Conservation (phyloP, 2,888 invertebrate genomes). For the Plagodis pulveraria region DNA sequence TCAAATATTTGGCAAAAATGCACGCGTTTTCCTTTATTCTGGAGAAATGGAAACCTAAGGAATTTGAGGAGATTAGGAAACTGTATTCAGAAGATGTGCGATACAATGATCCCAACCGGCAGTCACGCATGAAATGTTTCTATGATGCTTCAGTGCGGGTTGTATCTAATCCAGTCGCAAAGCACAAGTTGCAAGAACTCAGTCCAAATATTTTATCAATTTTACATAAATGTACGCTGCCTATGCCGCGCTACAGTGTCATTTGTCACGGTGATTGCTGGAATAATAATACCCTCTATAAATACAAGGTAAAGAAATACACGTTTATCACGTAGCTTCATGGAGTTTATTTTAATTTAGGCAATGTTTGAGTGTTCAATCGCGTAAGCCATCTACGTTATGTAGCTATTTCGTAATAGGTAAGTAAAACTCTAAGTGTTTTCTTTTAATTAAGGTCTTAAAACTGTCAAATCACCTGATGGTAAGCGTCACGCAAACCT, state of each 20-base stretch:
- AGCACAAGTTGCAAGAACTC: conserved; percentile 51
- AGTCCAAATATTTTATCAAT: conserved; percentile 52
- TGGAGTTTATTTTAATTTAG: too few relatives aligned
- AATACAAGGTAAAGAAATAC: conserved; percentile 53
- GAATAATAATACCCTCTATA: conserved; percentile 66
- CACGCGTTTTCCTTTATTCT: conserved; percentile 65
- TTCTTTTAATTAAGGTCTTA: too few relatives aligned
- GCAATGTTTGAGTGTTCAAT: too few relatives aligned
- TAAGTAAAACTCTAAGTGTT: too few relatives aligned
- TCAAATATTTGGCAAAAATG: conserved; percentile 68
- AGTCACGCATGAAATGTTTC: conserved; percentile 56
- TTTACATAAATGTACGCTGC: conserved; percentile 57
- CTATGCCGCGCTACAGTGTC: conserved; percentile 47
- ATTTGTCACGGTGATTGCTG: conserved; percentile 74
- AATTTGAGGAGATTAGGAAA: conserved; percentile 53
- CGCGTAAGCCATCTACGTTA: too few relatives aligned
- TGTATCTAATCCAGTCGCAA: conserved; percentile 49
- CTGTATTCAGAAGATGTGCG: conserved; percentile 57
- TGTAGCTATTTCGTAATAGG: too few relatives aligned
- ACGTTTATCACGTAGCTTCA: neutral
- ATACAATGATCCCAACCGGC: conserved; percentile 54
- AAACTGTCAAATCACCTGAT: too few relatives aligned
- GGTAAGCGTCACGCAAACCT: too few relatives aligned
- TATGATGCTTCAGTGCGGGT: conserved; percentile 61
- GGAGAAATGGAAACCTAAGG: conserved; percentile 48